A percentile compares a stretch with the other conserved stretches of the same genome.
These are phyloP conservation scores for Percina caprodes DNA, from an alignment of 2,113 vertebrate species.

Conservation along the genomic window DNA sequence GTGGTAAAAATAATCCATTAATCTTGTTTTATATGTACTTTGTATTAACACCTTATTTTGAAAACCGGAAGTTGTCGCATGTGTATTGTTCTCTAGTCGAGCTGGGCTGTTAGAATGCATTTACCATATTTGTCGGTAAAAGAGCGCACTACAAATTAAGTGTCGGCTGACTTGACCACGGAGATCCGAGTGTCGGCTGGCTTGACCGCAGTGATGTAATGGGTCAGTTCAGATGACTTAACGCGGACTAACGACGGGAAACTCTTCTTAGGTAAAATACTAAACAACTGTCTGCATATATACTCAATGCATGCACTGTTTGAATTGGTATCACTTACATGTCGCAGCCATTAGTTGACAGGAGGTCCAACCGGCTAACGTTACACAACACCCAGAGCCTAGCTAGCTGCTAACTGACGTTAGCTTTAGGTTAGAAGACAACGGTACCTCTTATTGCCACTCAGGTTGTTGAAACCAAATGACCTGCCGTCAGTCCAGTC, in stretches of 20 bases:
- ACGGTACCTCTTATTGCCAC: neutral
- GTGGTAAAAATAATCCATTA: too few species aligned
- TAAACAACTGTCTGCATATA: neutral
- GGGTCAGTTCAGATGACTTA: constrained; percentile 4
- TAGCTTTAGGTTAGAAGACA: neutral
- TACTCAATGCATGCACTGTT: neutral
- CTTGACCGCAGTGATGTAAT: too few species aligned
- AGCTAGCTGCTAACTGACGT: constrained; percentile 28
- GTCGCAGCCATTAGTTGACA: neutral
- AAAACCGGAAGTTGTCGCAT: too few species aligned
- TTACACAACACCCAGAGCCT: neutral
- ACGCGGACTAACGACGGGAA: neutral
- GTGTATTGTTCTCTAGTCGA: too few species aligned
- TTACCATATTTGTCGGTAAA: too few species aligned
- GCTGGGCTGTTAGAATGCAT: too few species aligned
- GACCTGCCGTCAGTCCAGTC: neutral
- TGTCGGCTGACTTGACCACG: too few species aligned
- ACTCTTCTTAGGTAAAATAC: constrained; percentile 43
- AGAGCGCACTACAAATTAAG: too few species aligned
- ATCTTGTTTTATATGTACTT: too few species aligned
- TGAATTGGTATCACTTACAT: neutral
- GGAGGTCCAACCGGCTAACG: neutral
- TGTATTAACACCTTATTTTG: too few species aligned
- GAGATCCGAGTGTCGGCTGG: too few species aligned
- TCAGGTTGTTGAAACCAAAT: neutral